Base-by-base conservation (phyloP, 1,140 invertebrate genomes). In the Bombus superbus region DNA sequence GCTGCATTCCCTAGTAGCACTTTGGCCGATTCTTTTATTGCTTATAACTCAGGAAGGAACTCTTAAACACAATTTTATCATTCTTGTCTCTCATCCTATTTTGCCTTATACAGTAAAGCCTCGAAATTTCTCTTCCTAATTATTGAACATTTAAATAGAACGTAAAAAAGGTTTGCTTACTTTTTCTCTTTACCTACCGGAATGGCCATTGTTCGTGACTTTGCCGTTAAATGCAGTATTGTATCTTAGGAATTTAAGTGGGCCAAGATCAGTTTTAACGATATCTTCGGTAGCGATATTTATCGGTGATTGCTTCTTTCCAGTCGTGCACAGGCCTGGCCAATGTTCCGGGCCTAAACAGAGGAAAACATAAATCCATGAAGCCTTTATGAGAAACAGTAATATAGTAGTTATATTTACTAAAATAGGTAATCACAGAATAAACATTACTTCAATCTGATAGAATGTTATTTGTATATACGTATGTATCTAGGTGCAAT, bases 291-390 rank as follows among this genome's bases (percentile, higher is more conserved):
- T 83, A 5, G 78, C 69, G 9, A 94, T 92, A 38, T 93, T 74
- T 28, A 94, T 93, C 9, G 93, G 93, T 6, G 93, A 94, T 75
- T 94, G 93, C 59, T 69, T 87, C 8, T 88, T 90, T 28, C 93
- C 93, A 5, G 44, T 89, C 18, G 22, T 57, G 38, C 93, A 94
- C 44, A 90, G 0, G 42, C 88, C 92, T 28, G 86, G 81, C 93
- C 93, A 94, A 9, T 90, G 76, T 5, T 66, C 10, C 5, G 93
- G 93, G 72, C 91, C 93, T 94, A 71, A 57, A 32, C 3, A 44
- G 1, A 59, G 0, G 66, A 22, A 64, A n/a, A 42, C 22, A 32
- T 32, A 13, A 77, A 35, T 35, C 15, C 2, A 68, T 66, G 32
- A 35, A 8, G 3, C 28, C 28, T n/a, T 62, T n/a, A 1, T 62